phyloP scores from a whole-genome alignment of 2,797 vertebrate genomes.

The Coilia nasus region DNA sequence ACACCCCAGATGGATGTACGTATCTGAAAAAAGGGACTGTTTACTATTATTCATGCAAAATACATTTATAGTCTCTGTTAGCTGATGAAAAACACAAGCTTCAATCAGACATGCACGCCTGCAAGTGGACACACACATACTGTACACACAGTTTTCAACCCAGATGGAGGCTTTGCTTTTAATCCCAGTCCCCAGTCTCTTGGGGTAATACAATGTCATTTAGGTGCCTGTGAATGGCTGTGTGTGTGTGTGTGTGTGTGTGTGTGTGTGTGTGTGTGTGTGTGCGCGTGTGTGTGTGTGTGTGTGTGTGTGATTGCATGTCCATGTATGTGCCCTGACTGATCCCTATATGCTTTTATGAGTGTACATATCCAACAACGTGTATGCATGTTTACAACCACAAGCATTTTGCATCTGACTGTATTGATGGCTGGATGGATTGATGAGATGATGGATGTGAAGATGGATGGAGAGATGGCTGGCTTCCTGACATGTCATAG shows the following conservation, averaged over 20 bases:
- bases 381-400: background rate
- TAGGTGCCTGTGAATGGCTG: background rate
- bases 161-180: constrained; percentile 5
- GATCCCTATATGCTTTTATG: background rate
- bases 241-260: background rate
- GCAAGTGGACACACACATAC: background rate
- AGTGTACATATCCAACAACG: background rate
- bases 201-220: background rate
- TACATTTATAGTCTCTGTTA: background rate
- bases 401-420: background rate
- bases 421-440: too few relatives aligned
- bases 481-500: background rate
- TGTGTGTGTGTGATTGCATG: background rate
- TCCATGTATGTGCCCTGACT: background rate
- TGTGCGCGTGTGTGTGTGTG: constrained; percentile 22
- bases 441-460: too few relatives aligned
- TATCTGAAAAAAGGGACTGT: too few relatives aligned
- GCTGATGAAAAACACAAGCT: background rate
- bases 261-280: constrained; percentile 17
- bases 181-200: background rate
- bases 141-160: constrained; percentile 14
- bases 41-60: too few relatives aligned
- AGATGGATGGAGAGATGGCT: background rate
- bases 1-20: background rate
- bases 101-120: background rate